These are phyloP conservation scores for Notocelia uddmanniana DNA, from an alignment of 2,888 invertebrate genomes.

Conservation along the genomic window DNA sequence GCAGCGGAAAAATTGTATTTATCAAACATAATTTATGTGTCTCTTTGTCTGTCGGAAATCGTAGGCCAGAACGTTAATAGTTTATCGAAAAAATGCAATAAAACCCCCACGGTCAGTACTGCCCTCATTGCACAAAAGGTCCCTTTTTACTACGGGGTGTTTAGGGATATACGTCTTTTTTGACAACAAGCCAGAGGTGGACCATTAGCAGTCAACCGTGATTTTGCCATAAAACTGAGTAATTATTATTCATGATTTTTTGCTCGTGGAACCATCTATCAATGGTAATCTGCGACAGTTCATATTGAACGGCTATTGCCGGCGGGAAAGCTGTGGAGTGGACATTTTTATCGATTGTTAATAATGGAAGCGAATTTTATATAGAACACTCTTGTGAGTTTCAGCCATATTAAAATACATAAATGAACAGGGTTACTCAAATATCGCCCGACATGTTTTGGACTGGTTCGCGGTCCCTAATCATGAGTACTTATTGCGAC, in stretches of 20 bases:
- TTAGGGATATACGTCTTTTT: conserved; percentile 18
- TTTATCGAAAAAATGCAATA: conserved; percentile 76
- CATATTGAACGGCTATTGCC: conserved; percentile 74
- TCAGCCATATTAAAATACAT: too few relatives aligned
- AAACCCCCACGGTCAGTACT: conserved; percentile 63
- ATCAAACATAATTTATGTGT: conserved; percentile 79
- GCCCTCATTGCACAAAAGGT: conserved; percentile 27
- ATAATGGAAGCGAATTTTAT: neutral
- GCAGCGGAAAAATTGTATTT: conserved; percentile 71
- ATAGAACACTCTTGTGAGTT: too few relatives aligned
- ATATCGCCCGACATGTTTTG: too few relatives aligned
- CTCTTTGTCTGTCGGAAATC: conserved; percentile 79
- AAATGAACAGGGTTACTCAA: too few relatives aligned
- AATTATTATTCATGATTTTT: conserved; percentile 80
- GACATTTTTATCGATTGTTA: conserved; percentile 40
- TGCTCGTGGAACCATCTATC: conserved; percentile 75
- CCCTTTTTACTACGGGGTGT: neutral
- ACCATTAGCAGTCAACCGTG: conserved; percentile 78
- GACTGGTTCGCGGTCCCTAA: too few relatives aligned
- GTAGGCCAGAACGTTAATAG: conserved; percentile 80
- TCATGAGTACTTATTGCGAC: too few relatives aligned
- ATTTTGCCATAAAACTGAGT: conserved; percentile 70
- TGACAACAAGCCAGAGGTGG: conserved; percentile 40
- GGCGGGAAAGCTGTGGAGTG: conserved; percentile 61
- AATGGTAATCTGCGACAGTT: conserved; percentile 81